Base-by-base conservation (phyloP, 2,888 invertebrate genomes). In the Pseudococcus viburni region DNA sequence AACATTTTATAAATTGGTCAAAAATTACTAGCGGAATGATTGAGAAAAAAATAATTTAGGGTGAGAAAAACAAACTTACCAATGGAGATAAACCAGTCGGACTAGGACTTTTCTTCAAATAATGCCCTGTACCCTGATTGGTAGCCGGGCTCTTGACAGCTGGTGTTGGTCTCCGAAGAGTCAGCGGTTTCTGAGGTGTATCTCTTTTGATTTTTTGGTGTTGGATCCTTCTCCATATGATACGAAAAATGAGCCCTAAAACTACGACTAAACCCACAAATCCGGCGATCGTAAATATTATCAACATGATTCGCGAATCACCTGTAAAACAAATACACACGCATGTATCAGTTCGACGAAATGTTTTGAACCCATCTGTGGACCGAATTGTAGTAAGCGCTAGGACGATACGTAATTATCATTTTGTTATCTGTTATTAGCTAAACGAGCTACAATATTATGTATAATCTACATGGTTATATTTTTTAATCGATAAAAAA, bases 51-150 rank as follows among this genome's bases (percentile, higher is more conserved):
- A 51, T 51, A 9, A 11, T 51, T 46, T 39, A 0, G 26, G 3
- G 26, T 77, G 64, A 64, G 22, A 59, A 59, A 59, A n/a, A n/a
- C n/a, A n/a, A 15, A 90, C 91, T 91, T 91, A 93, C 93, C 89
- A 92, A 93, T 0, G 94, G 94, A 7, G 93, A 93, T 92, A 92
- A 90, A 94, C 91, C 91, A 94, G 97, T 96, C 0, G 97, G 97
- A 89, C 97, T 96, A 0, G 97, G 97, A n/a, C 96, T 96, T 92
- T 98, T 98, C 93, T 97, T 97, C 91, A 97, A 92, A 92, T 97
- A 97, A 91, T 97, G 96, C 19, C 91, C 91, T 9, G 91, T 90
- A 46, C 95, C 94, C 90, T 94, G 94, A 26, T 84, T 84, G 17
- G 95, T 96, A 87, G 95, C 96, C 0, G 97, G 97, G 89, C 96